Evolutionary conservation across 2,797 vertebrate species (phyloP), one percentile per base, ranked within the genome.

Genomic region (Gadopsis marmoratus): DNA sequence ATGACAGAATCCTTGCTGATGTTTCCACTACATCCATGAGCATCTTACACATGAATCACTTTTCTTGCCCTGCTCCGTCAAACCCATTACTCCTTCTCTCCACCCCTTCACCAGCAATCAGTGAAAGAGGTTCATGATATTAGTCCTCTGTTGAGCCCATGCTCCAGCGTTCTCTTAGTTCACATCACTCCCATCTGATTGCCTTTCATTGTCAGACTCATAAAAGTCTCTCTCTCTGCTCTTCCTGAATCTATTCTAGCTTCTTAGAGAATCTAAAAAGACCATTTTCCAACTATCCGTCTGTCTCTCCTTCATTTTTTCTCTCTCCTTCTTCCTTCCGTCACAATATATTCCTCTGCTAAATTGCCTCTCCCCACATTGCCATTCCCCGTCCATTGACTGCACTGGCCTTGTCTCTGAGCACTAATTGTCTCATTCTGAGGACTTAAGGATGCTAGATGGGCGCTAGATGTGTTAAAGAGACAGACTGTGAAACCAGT

Each of bases 391-490:
- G 78, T 80, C 86, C 88, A 90, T 88, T 91, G 89, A 91, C 82
- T 91, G 85, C 79, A 29, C 85, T 69, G 91, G 92, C 93, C 93
- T 92, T 90, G 91, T 90, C 90, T 91, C 77, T 16, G 80, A 89
- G 88, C 60, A 45, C 91, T 93, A 94, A 94, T 93, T 93, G 91
- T 92, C 91, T 91, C 92, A 90, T 91, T 91, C 85, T 54, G 79
- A 87, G 89, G 85, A 89, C 92, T 91, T 92, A 90, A 90, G 90
- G 90, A 91, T 91, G 90, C 89, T 82, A 84, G 91, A 93, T 89
- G 87, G 88, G 87, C 47, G 43, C 86, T 70, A 81, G 91, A 92
- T 88, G 92, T 90, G 93, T 88, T 88, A 88, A 89, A 91, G 86
- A 93, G 88, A 92, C 87, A 54, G 90, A 90, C 80, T 86, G 88